Percentiles rank a stretch among this genome's conserved stretches.
Conservation (phyloP, 1,140 invertebrate species). For the Drosophila ananassae region DNA sequence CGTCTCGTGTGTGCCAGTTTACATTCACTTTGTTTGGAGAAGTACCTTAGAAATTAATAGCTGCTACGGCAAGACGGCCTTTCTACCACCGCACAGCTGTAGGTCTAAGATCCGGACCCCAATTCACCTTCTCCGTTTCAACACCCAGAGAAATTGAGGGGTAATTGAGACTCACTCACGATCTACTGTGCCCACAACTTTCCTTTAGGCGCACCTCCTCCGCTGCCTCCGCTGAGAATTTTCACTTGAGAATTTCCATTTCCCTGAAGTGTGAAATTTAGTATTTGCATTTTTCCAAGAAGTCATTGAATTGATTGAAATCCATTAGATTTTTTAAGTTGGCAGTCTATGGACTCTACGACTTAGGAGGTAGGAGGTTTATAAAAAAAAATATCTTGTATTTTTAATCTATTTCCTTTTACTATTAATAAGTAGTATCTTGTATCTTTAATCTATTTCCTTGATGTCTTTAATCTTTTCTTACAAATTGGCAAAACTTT, state of each 20-base stretch:
- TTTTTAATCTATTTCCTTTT: too few species aligned
- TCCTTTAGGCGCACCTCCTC: constrained; percentile 1
- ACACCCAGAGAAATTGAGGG: constrained; percentile 43
- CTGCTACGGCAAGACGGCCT: constrained; percentile 59
- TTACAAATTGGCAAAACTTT: too few species aligned
- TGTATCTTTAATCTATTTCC: too few species aligned
- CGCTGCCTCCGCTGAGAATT: neutral
- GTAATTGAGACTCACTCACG: constrained; percentile 29
- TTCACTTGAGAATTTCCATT: neutral
- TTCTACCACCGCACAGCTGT: constrained; percentile 68
- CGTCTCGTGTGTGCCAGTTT: constrained; percentile 70
- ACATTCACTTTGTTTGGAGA: constrained; percentile 75
- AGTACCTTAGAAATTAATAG: constrained; percentile 80
- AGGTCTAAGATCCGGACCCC: constrained; percentile 51
- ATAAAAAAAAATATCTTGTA: too few species aligned
- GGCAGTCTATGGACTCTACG: too few species aligned
- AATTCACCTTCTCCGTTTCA: constrained; percentile 41
- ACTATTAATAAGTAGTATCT: too few species aligned
- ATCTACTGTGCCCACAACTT: constrained; percentile 10
- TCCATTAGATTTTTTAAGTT: neutral
- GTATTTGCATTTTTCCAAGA: neutral
- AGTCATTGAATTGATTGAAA: neutral
- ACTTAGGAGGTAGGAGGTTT: too few species aligned
- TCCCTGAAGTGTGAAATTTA: neutral
- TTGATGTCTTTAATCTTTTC: too few species aligned